A percentile compares a stretch with the other conserved stretches of the same genome.
These are phyloP conservation scores for Lithophane leautieri DNA, from an alignment of 2,888 invertebrate species.

Conservation along the genomic window DNA sequence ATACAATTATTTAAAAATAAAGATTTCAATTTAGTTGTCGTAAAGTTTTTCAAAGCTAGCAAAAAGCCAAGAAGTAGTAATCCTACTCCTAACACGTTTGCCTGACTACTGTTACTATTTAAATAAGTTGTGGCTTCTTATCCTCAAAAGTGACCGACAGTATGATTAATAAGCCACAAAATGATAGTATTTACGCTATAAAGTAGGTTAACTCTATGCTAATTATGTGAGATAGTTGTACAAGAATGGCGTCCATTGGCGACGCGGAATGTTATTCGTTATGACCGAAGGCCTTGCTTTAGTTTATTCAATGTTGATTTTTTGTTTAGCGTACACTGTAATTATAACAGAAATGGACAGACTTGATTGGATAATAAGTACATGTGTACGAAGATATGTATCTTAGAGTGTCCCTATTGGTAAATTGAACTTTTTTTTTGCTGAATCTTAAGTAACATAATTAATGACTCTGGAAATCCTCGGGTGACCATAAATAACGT, in stretches of 20 bases:
- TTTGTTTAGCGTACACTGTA: slow-evolving; percentile 49
- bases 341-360: slow-evolving; percentile 50
- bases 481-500: neutral
- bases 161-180: slow-evolving; percentile 57
- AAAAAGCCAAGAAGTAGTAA: too few relatives aligned
- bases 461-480: neutral
- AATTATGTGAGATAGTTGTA: slow-evolving; percentile 73
- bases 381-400: slow-evolving; percentile 1
- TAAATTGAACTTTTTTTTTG: neutral
- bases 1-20: neutral
- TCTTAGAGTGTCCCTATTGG: slow-evolving; percentile 4
- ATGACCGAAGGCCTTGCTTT: slow-evolving; percentile 66
- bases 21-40: neutral
- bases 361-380: slow-evolving; percentile 38
- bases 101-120: slow-evolving; percentile 4
- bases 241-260: slow-evolving; percentile 67
- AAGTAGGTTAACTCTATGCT: slow-evolving; percentile 72
- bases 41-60: too few relatives aligned
- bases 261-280: slow-evolving; percentile 65
- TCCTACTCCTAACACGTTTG: neutral
- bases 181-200: slow-evolving; percentile 60
- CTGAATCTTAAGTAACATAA: neutral
- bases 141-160: slow-evolving; percentile 21
- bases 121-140: slow-evolving; percentile 25
- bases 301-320: slow-evolving; percentile 63